Conservation (phyloP, 2,888 invertebrate species). For the Pimpla rufipes region DNA sequence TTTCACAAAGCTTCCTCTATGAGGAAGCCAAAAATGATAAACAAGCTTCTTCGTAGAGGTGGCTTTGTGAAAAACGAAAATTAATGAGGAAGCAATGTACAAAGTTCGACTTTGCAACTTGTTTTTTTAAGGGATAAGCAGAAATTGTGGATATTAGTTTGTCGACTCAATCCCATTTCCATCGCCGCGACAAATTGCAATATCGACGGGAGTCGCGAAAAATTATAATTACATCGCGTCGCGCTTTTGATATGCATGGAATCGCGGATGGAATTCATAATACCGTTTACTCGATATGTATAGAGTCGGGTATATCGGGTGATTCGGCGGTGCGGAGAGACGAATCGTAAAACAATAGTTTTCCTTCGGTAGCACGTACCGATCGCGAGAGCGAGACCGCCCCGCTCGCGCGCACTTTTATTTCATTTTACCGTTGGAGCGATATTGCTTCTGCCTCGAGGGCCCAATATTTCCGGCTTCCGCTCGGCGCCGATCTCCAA, state of each 20-base stretch:
- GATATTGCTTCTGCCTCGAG: conserved; percentile 64
- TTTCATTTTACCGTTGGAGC: conserved; percentile 33
- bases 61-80: too few species aligned
- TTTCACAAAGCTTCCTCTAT: too few species aligned
- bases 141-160: too few species aligned
- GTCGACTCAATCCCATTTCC: too few species aligned
- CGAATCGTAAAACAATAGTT: conserved; percentile 32
- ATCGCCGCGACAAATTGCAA: too few species aligned
- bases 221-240: conserved; percentile 35
- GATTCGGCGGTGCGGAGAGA: conserved; percentile 9
- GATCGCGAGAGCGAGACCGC: conserved; percentile 4
- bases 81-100: too few species aligned
- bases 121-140: too few species aligned
- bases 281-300: conserved; percentile 20
- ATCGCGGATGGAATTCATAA: conserved; percentile 20
- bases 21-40: too few species aligned
- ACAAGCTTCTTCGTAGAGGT: too few species aligned
- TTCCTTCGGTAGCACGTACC: conserved; percentile 22
- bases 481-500: conserved; percentile 38
- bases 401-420: conserved; percentile 28
- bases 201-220: background rate
- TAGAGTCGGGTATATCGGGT: conserved; percentile 23
- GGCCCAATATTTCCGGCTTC: conserved; percentile 57
- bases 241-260: conserved; percentile 25
- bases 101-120: too few species aligned